Evolutionary conservation across 2,113 vertebrate species (phyloP).

Genomic region (Centropus unirufus): DNA sequence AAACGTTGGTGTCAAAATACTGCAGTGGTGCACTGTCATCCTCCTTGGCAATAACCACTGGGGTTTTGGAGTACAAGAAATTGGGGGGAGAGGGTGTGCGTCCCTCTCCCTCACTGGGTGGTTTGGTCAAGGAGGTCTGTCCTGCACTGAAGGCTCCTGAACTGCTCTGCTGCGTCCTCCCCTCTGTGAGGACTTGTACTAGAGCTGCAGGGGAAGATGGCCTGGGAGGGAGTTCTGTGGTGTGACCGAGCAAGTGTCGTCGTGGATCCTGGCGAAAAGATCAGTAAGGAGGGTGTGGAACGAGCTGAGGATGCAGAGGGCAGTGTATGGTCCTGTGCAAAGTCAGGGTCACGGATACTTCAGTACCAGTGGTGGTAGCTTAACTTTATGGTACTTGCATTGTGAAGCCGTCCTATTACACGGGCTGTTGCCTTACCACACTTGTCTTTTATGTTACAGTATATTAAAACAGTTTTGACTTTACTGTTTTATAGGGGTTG

Average conservation of each 20-base stretch:
- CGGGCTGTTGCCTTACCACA: background rate
- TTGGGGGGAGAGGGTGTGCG: background rate
- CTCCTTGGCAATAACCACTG: background rate
- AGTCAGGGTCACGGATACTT: background rate
- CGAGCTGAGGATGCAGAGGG: background rate
- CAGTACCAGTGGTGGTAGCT: background rate
- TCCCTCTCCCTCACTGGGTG: background rate
- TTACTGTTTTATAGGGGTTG: background rate
- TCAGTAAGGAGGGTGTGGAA: background rate
- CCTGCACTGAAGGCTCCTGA: background rate
- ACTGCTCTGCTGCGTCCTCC: background rate
- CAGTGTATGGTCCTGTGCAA: background rate
- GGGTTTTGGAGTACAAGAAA: background rate
- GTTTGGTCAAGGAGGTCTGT: background rate
- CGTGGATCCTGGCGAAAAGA: rapidly evolving
- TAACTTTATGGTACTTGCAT: background rate
- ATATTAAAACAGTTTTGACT: background rate
- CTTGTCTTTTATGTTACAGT: background rate
- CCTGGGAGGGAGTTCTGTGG: background rate
- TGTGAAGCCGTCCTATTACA: background rate
- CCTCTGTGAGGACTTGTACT: rapidly evolving
- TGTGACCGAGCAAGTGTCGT: background rate
- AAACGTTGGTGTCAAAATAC: background rate
- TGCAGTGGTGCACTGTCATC: background rate
- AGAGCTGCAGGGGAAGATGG: background rate